A percentile compares a stretch with the other conserved stretches of the same genome.
These are phyloP conservation scores for Himalopsyche japonica DNA, from an alignment of 2,888 invertebrate species.

Conservation along the genomic window DNA sequence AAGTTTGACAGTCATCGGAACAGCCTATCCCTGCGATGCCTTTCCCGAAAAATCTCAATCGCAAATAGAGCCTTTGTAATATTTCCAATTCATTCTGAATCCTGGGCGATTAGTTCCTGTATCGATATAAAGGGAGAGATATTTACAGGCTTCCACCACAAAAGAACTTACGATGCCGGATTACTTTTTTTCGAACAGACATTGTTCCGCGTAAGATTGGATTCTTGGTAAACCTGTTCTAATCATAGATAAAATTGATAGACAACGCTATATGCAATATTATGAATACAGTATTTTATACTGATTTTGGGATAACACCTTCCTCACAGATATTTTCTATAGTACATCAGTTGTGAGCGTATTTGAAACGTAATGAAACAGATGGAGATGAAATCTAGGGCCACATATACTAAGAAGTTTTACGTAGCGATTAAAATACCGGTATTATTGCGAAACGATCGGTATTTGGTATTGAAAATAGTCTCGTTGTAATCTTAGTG, in stretches of 20 bases:
- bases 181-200: background rate
- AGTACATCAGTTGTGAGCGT: no score
- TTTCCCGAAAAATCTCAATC: background rate
- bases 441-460: no score
- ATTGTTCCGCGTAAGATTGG: background rate
- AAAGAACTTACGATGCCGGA: background rate
- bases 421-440: no score
- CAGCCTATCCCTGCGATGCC: background rate
- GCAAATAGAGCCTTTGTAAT: background rate
- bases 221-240: background rate
- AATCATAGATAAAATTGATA: background rate
- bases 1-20: background rate
- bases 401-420: no score
- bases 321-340: no score
- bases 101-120: background rate
- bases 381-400: no score
- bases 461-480: no score
- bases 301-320: no score
- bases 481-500: no score
- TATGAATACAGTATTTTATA: no score
- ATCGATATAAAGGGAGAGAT: background rate
- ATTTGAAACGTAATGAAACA: no score
- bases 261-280: no score
- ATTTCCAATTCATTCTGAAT: background rate
- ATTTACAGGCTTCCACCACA: background rate